These are phyloP conservation scores for Pygoscelis antarcticus DNA, from an alignment of 2,113 vertebrate genomes.

Conservation along the genomic window DNA sequence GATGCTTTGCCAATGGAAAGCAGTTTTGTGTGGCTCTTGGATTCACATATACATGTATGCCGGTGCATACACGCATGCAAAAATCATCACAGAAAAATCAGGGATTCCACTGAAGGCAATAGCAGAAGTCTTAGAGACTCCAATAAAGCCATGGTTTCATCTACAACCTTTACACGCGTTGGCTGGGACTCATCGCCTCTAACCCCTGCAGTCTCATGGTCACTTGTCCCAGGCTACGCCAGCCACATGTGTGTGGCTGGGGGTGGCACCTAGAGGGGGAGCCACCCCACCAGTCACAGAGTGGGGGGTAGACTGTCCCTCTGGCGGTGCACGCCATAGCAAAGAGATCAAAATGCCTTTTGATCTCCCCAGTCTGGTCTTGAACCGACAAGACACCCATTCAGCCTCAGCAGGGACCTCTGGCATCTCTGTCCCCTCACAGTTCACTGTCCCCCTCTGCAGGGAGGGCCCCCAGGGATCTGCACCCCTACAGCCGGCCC, in stretches of 20 bases:
- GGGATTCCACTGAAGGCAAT: neutral
- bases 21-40: neutral
- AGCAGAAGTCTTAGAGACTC: neutral
- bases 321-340: neutral
- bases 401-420: neutral
- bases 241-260: neutral
- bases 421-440: neutral
- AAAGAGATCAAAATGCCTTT: neutral
- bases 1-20: neutral
- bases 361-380: neutral
- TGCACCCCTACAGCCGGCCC: neutral
- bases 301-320: neutral
- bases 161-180: neutral
- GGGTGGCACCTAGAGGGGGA: neutral
- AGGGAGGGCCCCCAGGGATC: neutral
- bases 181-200: neutral
- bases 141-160: neutral
- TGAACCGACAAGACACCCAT: neutral
- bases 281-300: too few relatives aligned
- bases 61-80: neutral
- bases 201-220: neutral
- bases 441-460: neutral
- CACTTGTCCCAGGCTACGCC: fast-evolving
- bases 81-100: neutral
- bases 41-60: neutral